Evolutionary conservation across 2,797 vertebrate genomes (phyloP).

Genomic region (Rhodeus uyekii): DNA sequence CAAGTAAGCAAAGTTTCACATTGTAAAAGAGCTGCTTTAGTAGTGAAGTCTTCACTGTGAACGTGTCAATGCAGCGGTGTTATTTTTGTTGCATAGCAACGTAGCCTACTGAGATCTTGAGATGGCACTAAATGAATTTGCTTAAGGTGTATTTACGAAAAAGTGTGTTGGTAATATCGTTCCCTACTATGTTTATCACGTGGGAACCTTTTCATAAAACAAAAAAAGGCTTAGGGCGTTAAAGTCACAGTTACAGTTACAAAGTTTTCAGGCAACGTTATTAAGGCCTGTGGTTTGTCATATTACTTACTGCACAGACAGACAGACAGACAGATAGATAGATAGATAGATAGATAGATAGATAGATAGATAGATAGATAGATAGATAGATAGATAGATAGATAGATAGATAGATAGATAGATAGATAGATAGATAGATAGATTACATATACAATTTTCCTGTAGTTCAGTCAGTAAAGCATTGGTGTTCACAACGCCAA

Average conservation of each 20-base stretch:
- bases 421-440: neutral
- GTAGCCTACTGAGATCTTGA: neutral
- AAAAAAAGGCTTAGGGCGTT: no score
- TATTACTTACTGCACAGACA: neutral
- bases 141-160: neutral
- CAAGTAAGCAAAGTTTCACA: conserved; percentile 63
- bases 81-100: neutral
- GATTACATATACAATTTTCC: no score
- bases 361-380: neutral
- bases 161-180: no score
- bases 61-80: neutral
- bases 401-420: neutral
- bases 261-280: neutral
- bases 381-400: no score
- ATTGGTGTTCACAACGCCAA: no score
- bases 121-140: neutral
- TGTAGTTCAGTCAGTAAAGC: no score
- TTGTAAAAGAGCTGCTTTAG: neutral
- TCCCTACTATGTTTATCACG: neutral
- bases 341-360: neutral
- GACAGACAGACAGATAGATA: neutral
- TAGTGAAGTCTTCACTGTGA: neutral
- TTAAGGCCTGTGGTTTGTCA: neutral
- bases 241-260: no score
- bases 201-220: neutral